Percentiles rank a stretch among this genome's conserved stretches.
phyloP scores from a whole-genome alignment of 2,888 invertebrate species.

The Nomada lathburiana region DNA sequence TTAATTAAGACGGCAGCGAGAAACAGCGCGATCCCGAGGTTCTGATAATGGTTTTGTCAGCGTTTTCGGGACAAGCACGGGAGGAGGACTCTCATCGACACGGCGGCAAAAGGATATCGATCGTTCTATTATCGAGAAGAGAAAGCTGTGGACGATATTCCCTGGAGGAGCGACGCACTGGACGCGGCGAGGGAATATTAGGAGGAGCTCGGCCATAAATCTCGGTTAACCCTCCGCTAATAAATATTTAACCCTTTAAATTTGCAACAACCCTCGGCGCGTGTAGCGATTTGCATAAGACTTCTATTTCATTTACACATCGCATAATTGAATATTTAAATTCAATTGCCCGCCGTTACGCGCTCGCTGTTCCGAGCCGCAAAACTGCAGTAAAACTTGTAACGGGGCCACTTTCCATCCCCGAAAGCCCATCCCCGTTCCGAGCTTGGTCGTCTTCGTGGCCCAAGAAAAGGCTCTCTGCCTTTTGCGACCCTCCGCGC shows the following conservation, averaged over 20 bases:
- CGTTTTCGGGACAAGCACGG: slow-evolving; percentile 1
- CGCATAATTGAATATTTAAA: slow-evolving; percentile 86
- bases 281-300: slow-evolving; percentile 85
- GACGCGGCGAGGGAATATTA: slow-evolving; percentile 57
- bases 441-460: slow-evolving; percentile 20
- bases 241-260: slow-evolving; percentile 85
- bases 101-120: slow-evolving; percentile 17
- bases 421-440: slow-evolving; percentile 65
- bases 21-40: neutral
- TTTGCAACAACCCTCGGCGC: slow-evolving; percentile 84
- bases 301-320: slow-evolving; percentile 86
- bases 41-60: neutral
- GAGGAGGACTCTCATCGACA: neutral
- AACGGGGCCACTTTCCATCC: slow-evolving; percentile 84
- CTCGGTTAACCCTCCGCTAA: slow-evolving; percentile 84
- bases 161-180: slow-evolving; percentile 53
- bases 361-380: slow-evolving; percentile 84
- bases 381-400: slow-evolving; percentile 85
- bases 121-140: slow-evolving; percentile 19
- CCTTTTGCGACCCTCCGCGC: slow-evolving; percentile 51
- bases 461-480: slow-evolving; percentile 58
- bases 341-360: slow-evolving; percentile 84
- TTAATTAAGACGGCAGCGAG: slow-evolving; percentile 13
- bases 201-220: slow-evolving; percentile 78
- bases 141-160: slow-evolving; percentile 39